A percentile compares a stretch with the other conserved stretches of the same genome.
These are phyloP conservation scores for Nothoprocta perdicaria DNA, from an alignment of 2,113 vertebrate genomes.

Conservation along the genomic window DNA sequence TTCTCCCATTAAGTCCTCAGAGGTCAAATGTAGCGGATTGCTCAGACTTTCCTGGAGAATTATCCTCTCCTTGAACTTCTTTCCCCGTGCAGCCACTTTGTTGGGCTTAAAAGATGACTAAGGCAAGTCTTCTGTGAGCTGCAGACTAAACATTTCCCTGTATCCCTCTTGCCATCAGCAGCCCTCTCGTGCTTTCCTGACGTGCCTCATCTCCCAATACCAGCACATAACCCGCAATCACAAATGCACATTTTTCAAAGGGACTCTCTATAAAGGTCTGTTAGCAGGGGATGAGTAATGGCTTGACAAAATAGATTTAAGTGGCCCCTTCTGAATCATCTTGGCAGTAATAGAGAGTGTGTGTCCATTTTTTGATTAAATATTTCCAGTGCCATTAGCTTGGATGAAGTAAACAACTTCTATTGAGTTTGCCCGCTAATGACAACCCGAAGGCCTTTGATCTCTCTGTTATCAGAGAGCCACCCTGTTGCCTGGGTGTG, in stretches of 20 bases:
- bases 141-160: not conserved
- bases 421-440: slow-evolving; percentile 35
- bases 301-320: slow-evolving; percentile 46
- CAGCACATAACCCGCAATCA: not conserved
- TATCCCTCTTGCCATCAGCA: not conserved
- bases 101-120: not conserved
- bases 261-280: slow-evolving; percentile 51
- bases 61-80: not conserved
- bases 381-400: slow-evolving; percentile 61
- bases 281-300: slow-evolving; percentile 62
- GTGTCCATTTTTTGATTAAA: slow-evolving; percentile 68
- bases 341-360: slow-evolving; percentile 42
- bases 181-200: not conserved
- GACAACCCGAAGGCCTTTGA: slow-evolving; percentile 47
- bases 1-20: not conserved
- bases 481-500: not conserved
- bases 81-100: not conserved
- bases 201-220: not conserved
- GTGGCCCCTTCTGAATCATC: slow-evolving; percentile 67
- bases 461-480: not conserved
- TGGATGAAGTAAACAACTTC: slow-evolving; percentile 36
- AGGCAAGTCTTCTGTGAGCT: not conserved
- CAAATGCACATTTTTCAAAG: slow-evolving; percentile 1
- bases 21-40: not conserved
- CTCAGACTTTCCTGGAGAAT: not conserved